These are phyloP conservation scores for Magallana nippona DNA, from an alignment of 2,888 invertebrate species.

Conservation along the genomic window DNA sequence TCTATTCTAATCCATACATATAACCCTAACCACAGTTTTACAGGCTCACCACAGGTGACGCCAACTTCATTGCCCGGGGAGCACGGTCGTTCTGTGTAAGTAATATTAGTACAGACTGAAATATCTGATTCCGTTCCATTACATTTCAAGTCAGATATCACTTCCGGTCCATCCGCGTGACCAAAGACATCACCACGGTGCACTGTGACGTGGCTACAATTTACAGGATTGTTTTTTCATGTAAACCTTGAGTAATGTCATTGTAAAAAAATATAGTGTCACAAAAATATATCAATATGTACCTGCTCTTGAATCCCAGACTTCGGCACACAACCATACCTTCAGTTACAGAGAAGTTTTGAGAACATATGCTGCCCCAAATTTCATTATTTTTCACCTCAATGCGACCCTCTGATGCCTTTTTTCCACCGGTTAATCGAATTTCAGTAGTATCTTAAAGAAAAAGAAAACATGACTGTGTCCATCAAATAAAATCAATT, in stretches of 20 bases:
- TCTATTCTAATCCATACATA: no score
- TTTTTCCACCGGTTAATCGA: constrained; percentile 56
- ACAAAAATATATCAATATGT: not conserved
- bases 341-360: constrained; percentile 49
- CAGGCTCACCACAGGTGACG: constrained; percentile 37
- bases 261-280: no score
- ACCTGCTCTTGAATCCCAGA: constrained; percentile 51
- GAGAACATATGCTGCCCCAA: constrained; percentile 59
- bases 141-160: constrained; percentile 52
- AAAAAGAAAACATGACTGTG: not conserved
- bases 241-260: no score
- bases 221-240: no score
- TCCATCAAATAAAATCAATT: not conserved
- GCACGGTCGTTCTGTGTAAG: constrained; percentile 45
- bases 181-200: constrained; percentile 41
- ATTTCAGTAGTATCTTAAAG: constrained; percentile 51
- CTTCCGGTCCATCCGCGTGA: constrained; percentile 48
- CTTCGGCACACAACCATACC: constrained; percentile 56
- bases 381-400: constrained; percentile 57
- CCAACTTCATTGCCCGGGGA: constrained; percentile 23
- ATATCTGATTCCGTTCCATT: constrained; percentile 55
- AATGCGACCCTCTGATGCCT: constrained; percentile 58
- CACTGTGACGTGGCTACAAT: constrained; percentile 7
- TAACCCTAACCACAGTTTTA: not conserved
- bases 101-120: constrained; percentile 45